phyloP scores from a whole-genome alignment of 1,140 invertebrate genomes.

The Agrypnia vestita region DNA sequence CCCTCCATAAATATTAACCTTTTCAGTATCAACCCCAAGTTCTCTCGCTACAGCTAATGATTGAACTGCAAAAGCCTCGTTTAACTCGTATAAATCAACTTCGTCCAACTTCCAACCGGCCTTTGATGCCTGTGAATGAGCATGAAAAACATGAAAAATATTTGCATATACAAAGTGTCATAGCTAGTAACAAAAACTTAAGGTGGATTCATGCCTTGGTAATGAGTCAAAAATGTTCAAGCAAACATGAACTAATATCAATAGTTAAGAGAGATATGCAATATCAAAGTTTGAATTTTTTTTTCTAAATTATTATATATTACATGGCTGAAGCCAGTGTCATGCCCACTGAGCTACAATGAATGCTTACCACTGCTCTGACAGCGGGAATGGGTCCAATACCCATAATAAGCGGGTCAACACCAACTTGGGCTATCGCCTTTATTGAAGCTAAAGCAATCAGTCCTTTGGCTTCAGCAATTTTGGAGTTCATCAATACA shows the following conservation, averaged over 20 bases:
- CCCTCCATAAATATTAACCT: constrained; percentile 89
- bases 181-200: no score
- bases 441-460: constrained; percentile 79
- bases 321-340: no score
- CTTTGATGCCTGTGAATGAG: constrained; percentile 78
- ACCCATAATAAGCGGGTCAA: constrained; percentile 87
- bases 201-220: no score
- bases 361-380: constrained; percentile 77
- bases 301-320: no score
- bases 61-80: constrained; percentile 90
- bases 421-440: constrained; percentile 77
- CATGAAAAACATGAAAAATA: constrained; percentile 32
- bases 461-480: constrained; percentile 69
- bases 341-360: no score
- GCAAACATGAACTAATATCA: no score
- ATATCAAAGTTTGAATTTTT: no score
- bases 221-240: no score
- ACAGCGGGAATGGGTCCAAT: constrained; percentile 82
- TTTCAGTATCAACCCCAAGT: constrained; percentile 79
- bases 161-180: constrained; percentile 61
- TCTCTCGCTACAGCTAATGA: constrained; percentile 78
- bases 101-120: constrained; percentile 86
- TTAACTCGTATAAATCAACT: constrained; percentile 92
- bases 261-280: no score
- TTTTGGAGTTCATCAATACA: constrained; percentile 78